Evolutionary conservation across 2,888 invertebrate species (phyloP).

Genomic region (Pelosia muscerda): DNA sequence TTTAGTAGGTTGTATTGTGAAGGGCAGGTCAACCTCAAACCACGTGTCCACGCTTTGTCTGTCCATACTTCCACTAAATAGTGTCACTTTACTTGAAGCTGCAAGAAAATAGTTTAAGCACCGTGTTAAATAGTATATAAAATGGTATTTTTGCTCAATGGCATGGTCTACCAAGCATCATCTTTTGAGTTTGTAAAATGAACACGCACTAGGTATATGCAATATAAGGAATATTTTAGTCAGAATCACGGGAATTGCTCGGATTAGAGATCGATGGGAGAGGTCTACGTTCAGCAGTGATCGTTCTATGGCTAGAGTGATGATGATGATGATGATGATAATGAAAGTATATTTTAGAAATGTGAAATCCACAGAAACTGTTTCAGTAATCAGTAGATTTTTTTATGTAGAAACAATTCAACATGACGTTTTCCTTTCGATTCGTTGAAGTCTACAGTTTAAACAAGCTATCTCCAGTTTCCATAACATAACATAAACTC

Average conservation of each 20-base stretch:
- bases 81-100: constrained; percentile 73
- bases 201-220: neutral
- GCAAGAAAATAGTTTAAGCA: constrained; percentile 18
- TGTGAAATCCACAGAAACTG: neutral
- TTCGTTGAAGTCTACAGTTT: too few species aligned
- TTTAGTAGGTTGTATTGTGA: constrained; percentile 80
- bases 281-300: too few species aligned
- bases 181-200: neutral
- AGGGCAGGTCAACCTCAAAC: constrained; percentile 82
- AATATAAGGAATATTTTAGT: too few species aligned
- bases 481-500: too few species aligned
- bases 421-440: too few species aligned
- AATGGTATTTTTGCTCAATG: too few species aligned
- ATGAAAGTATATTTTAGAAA: too few species aligned
- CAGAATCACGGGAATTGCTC: too few species aligned
- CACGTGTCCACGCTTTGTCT: constrained; percentile 79
- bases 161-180: neutral
- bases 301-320: too few species aligned
- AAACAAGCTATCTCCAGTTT: too few species aligned
- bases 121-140: neutral
- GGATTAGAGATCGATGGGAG: too few species aligned
- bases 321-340: too few species aligned
- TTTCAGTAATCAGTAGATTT: neutral
- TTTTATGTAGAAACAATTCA: neutral
- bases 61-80: constrained; percentile 71